These are phyloP conservation scores for Pachymerium ferrugineum DNA, from an alignment of 2,888 invertebrate species.

Conservation along the genomic window DNA sequence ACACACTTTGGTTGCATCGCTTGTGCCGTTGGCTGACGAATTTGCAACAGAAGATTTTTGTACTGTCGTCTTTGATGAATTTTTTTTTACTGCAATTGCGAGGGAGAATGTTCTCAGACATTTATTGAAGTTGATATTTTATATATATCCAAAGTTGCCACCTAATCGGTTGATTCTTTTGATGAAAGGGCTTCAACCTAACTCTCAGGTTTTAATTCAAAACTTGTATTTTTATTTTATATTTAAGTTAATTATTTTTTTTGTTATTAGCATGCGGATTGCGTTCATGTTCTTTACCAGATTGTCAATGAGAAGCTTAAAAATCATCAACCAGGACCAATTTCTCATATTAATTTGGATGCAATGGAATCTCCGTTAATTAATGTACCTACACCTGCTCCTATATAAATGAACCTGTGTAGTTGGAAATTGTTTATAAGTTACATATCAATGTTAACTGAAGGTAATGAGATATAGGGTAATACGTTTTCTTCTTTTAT, in stretches of 20 bases:
- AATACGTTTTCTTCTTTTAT: too few species aligned
- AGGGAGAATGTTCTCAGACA: conserved; percentile 83
- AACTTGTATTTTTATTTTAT: background rate
- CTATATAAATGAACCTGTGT: conserved; percentile 47
- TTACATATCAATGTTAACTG: too few species aligned
- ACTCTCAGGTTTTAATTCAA: conserved; percentile 32
- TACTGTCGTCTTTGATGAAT: conserved; percentile 90
- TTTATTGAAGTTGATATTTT: conserved; percentile 83
- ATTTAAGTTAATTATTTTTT: conserved; percentile 30
- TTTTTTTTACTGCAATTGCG: conserved; percentile 81
- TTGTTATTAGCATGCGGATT: conserved; percentile 67
- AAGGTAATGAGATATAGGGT: too few species aligned
- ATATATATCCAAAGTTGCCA: conserved; percentile 78
- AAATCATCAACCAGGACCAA: conserved; percentile 60
- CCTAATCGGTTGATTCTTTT: conserved; percentile 69
- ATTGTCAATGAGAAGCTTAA: conserved; percentile 72
- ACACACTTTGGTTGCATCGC: conserved; percentile 76
- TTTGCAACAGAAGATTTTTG: conserved; percentile 91
- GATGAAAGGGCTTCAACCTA: conserved; percentile 67
- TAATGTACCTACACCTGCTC: conserved; percentile 76
- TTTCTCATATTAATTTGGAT: conserved; percentile 58
- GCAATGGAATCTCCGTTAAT: conserved; percentile 75
- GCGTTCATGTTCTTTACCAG: conserved; percentile 72
- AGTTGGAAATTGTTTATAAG: too few species aligned
- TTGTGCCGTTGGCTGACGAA: conserved; percentile 85